Evolutionary conservation across 2,113 vertebrate genomes (phyloP), one percentile per base, ranked within the genome.

Genomic region (Upupa epops): DNA sequence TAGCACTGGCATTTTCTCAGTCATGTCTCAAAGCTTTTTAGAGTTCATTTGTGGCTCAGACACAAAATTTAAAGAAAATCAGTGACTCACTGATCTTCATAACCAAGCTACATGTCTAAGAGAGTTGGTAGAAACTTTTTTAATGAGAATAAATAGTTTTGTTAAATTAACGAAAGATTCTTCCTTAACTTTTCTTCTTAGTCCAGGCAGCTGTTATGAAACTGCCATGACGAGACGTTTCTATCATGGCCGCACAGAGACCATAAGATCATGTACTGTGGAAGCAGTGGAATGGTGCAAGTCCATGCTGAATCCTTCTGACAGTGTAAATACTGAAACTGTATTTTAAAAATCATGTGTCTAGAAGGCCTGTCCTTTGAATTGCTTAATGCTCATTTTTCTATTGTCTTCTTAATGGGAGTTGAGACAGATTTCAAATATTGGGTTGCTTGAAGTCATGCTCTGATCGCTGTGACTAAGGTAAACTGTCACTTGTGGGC

Each of bases 201-300:
- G 99, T 71, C 98, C 98, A 0, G 99, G 98, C 55, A 98, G 98
- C 95, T 99, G 99, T 95, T 99, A 99, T 6, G 99, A 99, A 97
- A 99, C 99, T 0, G 99, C 99, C 26, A 98, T 92, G 93, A 99
- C 99, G 5, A 98, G 99, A 15, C 97, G 95, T 37, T 99, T 98
- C 96, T 99, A 98, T 81, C 99, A 99, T 8, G 99, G 98, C 79
- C 98, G 99, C 76, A 99, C 99, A 4, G 99, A 99, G 96, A 99
- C 99, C 8, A 89, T 99, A 97, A 96, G 99, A 14, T 85, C 99
- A 0, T 99, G 99, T 86, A 99, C 99, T 14, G 13, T 89, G 68
- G 99, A 99, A 96, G 98, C 98, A 8, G 71, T 98, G 89, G 90
- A 92, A 26, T 99, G 99, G 99, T 99, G 99, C 95, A 96, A 93